Percentiles rank a stretch among this genome's conserved stretches.
phyloP scores from a whole-genome alignment of 2,888 invertebrate genomes.

The Barypeithes pellucidus region DNA sequence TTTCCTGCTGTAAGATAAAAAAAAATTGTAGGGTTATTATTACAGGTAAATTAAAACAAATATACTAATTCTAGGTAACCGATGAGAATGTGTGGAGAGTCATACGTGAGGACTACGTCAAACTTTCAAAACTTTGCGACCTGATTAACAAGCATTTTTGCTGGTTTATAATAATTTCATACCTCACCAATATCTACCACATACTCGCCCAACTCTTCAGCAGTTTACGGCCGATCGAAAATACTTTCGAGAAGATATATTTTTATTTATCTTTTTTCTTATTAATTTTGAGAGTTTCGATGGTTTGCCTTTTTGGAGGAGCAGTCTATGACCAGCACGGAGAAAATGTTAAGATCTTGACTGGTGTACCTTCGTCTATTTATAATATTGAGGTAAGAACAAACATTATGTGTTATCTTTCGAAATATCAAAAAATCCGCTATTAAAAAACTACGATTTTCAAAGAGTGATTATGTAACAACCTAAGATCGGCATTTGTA shows the following conservation, averaged over 20 bases:
- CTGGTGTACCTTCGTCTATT: constrained; percentile 76
- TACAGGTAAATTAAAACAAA: no score
- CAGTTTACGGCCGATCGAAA: constrained; percentile 72
- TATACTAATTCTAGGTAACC: constrained; percentile 55
- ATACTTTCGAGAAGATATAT: constrained; percentile 61
- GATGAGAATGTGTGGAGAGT: constrained; percentile 54
- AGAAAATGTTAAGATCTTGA: constrained; percentile 69
- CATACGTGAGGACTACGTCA: constrained; percentile 56
- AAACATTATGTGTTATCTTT: no score
- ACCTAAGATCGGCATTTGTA: no score
- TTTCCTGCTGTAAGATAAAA: no score
- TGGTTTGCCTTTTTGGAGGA: constrained; percentile 64
- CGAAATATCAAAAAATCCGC: no score
- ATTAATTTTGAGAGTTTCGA: constrained; percentile 61
- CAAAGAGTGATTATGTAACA: no score
- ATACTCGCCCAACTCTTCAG: constrained; percentile 82
- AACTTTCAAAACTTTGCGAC: constrained; percentile 61
- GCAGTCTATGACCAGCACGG: constrained; percentile 64
- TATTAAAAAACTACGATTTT: no score
- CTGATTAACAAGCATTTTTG: constrained; percentile 77
- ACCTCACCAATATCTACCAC: constrained; percentile 81
- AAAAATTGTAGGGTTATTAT: no score
- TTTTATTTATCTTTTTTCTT: constrained; percentile 67
- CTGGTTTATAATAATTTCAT: constrained; percentile 78
- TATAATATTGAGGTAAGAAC: constrained; percentile 80